phyloP scores from a whole-genome alignment of 2,797 vertebrate species.

The Lepus townsendii region DNA sequence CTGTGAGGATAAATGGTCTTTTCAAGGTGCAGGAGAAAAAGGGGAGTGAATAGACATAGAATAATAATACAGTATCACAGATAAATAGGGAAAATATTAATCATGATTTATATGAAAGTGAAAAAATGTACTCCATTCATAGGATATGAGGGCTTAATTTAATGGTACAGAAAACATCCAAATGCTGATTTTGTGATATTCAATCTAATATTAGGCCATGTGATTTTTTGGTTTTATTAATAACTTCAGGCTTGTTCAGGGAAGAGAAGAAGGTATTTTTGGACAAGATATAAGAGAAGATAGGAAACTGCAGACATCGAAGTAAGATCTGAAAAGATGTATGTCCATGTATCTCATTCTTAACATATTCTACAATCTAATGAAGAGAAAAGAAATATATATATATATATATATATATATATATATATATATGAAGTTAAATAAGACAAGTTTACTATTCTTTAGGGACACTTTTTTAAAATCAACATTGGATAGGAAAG shows the following conservation, averaged over 20 bases:
- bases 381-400: background rate
- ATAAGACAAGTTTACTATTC: background rate
- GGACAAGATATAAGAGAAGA: background rate
- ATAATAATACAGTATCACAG: background rate
- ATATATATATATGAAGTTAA: background rate
- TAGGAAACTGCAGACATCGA: background rate
- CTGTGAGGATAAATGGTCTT: background rate
- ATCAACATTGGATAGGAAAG: background rate
- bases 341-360: background rate
- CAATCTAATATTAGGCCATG: background rate
- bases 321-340: background rate
- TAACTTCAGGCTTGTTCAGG: background rate
- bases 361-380: background rate
- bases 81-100: background rate
- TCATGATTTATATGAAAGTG: background rate
- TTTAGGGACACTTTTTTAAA: background rate
- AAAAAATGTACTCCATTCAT: conserved; percentile 10
- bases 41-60: background rate
- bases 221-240: conserved; percentile 16
- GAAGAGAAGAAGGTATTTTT: background rate
- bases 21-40: background rate
- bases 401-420: background rate
- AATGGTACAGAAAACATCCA: background rate
- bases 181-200: background rate
- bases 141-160: background rate